Evolutionary conservation across 2,113 vertebrate genomes (phyloP).

Genomic region (Mobula hypostoma): DNA sequence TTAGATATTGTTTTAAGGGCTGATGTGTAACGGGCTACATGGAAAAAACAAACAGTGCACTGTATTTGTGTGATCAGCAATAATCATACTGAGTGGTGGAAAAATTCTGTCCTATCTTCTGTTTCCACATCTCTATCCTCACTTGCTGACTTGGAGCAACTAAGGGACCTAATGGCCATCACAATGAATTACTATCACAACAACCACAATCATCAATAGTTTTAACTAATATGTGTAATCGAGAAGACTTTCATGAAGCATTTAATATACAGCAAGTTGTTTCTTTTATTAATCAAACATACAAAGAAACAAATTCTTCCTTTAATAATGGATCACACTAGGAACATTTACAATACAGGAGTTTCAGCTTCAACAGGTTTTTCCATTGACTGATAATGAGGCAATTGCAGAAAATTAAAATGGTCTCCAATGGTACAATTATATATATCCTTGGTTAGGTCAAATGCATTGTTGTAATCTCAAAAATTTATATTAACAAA

Average conservation of each 20-base stretch:
- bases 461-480: background rate
- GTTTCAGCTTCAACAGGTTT: background rate
- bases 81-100: too few relatives aligned
- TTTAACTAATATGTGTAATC: background rate
- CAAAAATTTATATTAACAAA: background rate
- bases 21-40: too few relatives aligned
- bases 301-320: background rate
- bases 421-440: background rate
- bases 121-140: too few relatives aligned
- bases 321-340: background rate
- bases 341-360: background rate
- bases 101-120: too few relatives aligned
- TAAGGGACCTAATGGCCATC: background rate
- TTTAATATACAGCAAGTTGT: background rate
- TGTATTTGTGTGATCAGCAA: too few relatives aligned
- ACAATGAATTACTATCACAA: background rate
- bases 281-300: background rate
- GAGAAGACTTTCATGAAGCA: background rate
- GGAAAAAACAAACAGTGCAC: too few relatives aligned
- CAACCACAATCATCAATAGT: background rate
- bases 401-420: background rate
- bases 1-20: too few relatives aligned
- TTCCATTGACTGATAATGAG: background rate
- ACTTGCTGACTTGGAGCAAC: background rate
- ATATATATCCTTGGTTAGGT: background rate